Base-by-base conservation (phyloP, 2,888 invertebrate genomes). In the Lepeophtheirus nordmannii region DNA sequence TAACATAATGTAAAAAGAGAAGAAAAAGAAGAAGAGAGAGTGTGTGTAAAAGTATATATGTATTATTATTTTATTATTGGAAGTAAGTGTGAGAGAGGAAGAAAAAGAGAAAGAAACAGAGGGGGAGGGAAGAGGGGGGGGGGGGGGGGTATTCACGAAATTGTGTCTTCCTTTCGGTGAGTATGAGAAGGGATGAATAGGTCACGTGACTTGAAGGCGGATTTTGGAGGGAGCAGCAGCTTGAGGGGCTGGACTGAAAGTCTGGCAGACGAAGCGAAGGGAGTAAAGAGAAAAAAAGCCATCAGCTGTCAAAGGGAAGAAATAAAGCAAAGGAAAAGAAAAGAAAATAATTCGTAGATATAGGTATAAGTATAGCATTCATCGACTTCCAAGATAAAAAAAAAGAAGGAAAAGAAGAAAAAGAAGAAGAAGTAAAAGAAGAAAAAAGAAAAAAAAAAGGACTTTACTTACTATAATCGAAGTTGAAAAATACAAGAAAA, bases 251-350 rank as follows among this genome's bases (percentile, higher is more conserved):
- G 53, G 14, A n/a, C 17, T 46, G 53, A 17, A 17, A 17, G 53
- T 14, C 53, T n/a, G 53, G 53, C 53, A 46, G 53, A 30, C 30
- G 30, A 17, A 46, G 53, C 3, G 17, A 46, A 46, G 2, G 17
- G 53, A 46, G 53, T n/a, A 17, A 46, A 17, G 17, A 17, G n/a
- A 17, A 46, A 17, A 46, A 17, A 46, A 46, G 53, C 53, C 53
- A 46, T 46, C 53, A 46, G 53, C 53, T 46, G 53, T 46, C 53
- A 46, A 17, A n/a, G 53, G 53, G 53, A 46, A 46, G 53, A 46
- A 46, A 17, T n/a, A 46, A 17, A 46, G 53, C n/a, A 46, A 46
- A 17, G 53, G 53, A 46, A 46, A 46, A 46, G n/a, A n/a, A 17
- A 46, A 46, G 17, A 46, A 46, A n/a, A 46, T 30, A 5, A 30